Evolutionary conservation across 1,140 invertebrate species (phyloP).

Genomic region (Ceratina australensis): DNA sequence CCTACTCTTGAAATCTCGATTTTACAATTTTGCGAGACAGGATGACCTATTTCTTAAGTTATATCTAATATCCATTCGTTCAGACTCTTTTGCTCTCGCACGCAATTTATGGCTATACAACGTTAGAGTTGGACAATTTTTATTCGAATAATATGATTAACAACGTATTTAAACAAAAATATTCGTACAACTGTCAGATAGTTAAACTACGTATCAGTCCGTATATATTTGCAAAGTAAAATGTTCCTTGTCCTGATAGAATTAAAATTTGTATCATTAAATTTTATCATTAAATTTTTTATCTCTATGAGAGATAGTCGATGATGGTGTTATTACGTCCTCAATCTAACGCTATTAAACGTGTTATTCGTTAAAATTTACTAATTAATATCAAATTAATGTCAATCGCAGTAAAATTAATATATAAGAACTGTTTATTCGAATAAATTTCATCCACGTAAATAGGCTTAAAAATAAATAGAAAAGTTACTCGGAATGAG

Average conservation of each 20-base stretch:
- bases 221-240: no score
- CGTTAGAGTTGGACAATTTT: constrained; percentile 42
- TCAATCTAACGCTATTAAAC: no score
- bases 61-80: constrained; percentile 17
- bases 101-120: constrained; percentile 43
- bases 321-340: no score
- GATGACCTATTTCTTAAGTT: constrained; percentile 16
- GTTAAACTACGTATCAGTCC: no score
- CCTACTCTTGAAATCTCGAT: constrained; percentile 26
- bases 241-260: no score
- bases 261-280: no score
- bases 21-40: constrained; percentile 25
- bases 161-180: background rate
- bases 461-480: constrained; percentile 26
- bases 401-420: background rate
- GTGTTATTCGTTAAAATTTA: background rate
- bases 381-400: background rate
- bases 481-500: background rate
- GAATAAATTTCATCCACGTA: constrained; percentile 23
- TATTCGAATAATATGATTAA: constrained; percentile 38
- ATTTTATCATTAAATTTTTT: no score
- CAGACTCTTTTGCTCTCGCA: constrained; percentile 9
- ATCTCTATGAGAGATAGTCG: no score
- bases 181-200: no score
- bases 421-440: constrained; percentile 17